Conservation (phyloP, 2,113 vertebrate genomes). For the Alaudala cheleensis region DNA sequence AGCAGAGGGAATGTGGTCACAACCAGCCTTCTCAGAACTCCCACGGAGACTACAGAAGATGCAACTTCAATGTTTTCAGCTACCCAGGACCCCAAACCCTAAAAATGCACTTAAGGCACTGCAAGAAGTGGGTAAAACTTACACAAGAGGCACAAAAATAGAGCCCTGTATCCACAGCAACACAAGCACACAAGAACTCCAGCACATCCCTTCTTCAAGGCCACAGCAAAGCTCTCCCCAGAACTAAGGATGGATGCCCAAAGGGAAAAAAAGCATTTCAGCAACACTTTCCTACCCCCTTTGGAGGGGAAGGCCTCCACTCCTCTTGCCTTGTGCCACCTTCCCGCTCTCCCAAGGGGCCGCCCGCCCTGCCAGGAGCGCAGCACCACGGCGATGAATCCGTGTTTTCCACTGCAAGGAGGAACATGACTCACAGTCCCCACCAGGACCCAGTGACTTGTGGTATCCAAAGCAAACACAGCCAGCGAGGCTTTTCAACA, state of each 20-base stretch:
- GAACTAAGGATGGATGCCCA: background rate
- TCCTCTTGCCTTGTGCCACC: background rate
- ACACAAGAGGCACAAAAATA: background rate
- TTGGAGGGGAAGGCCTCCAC: background rate
- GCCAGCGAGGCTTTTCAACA: background rate
- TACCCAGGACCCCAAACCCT: background rate
- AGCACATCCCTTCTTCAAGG: rapidly evolving
- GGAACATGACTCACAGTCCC: slow-evolving; percentile 38
- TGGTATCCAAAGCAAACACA: slow-evolving; percentile 55
- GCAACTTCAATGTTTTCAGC: background rate
- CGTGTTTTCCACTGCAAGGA: background rate
- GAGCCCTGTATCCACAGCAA: background rate
- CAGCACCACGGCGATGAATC: background rate
- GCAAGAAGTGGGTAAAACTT: background rate
- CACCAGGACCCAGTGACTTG: background rate
- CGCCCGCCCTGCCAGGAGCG: rapidly evolving
- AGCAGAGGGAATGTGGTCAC: background rate
- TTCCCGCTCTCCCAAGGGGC: background rate
- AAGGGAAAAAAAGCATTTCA: background rate
- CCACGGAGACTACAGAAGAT: background rate
- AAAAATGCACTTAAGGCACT: background rate
- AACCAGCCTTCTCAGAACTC: background rate
- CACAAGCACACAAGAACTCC: background rate
- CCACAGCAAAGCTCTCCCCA: background rate
- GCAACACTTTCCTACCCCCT: background rate